A percentile compares a stretch with the other conserved stretches of the same genome.
These are phyloP conservation scores for Cheirogaleus major DNA, from an alignment of 2,797 vertebrate genomes.

Conservation along the genomic window DNA sequence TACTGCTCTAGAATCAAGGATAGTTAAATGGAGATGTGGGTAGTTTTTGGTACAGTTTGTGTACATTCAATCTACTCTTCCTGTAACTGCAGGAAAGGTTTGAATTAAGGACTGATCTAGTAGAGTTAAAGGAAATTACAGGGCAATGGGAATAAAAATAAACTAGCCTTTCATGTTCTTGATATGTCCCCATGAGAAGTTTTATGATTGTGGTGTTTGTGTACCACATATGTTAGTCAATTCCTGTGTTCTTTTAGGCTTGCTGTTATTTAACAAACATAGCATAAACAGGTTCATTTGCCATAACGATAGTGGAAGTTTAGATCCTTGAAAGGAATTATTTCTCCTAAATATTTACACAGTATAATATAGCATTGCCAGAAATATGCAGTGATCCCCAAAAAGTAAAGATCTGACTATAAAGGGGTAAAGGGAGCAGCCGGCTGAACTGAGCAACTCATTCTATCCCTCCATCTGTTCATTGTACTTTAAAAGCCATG, in stretches of 20 bases:
- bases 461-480: neutral
- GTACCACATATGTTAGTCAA: constrained; percentile 62
- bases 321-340: constrained; percentile 75
- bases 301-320: constrained; percentile 69
- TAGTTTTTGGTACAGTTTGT: constrained; percentile 2
- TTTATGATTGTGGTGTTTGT: constrained; percentile 74
- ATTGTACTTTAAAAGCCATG: neutral
- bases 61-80: neutral
- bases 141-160: constrained; percentile 71
- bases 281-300: constrained; percentile 77
- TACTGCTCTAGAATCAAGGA: neutral
- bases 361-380: constrained; percentile 71
- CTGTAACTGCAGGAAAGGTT: constrained; percentile 63
- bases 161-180: constrained; percentile 65
- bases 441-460: neutral
- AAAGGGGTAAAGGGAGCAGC: constrained; percentile 52
- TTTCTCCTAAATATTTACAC: constrained; percentile 80
- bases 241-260: constrained; percentile 65
- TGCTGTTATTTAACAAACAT: constrained; percentile 57
- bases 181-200: constrained; percentile 57
- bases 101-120: constrained; percentile 64
- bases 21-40: neutral
- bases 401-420: constrained; percentile 66
- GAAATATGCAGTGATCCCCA: constrained; percentile 65
- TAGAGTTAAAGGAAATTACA: constrained; percentile 70